Evolutionary conservation across 2,888 invertebrate species (phyloP).

Genomic region (Thysanoteuthis rhombus): DNA sequence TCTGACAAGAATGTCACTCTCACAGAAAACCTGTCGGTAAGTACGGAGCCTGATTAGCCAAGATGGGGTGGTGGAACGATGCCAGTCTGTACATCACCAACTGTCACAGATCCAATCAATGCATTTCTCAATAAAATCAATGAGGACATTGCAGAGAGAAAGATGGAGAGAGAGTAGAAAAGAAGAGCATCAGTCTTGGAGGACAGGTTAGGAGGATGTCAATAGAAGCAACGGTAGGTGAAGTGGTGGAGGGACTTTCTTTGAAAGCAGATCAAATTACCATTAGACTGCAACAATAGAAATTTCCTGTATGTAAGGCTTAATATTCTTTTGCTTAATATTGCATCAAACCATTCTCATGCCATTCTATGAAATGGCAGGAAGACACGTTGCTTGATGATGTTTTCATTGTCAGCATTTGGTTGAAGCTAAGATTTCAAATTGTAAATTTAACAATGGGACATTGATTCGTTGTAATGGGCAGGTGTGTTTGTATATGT

Average conservation of each 20-base stretch:
- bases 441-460: neutral
- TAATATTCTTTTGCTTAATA: neutral
- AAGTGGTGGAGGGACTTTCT: neutral
- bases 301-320: neutral
- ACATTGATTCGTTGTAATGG: neutral
- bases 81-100: neutral
- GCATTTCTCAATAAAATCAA: neutral
- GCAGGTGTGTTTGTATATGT: neutral
- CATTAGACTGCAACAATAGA: neutral
- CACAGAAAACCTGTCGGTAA: constrained; percentile 12
- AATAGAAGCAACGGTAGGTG: neutral
- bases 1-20: neutral
- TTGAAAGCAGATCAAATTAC: neutral
- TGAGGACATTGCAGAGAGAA: neutral
- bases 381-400: neutral
- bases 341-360: neutral
- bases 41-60: neutral
- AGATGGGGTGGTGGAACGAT: neutral
- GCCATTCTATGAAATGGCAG: neutral
- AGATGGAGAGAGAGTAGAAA: too few species aligned
- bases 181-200: neutral
- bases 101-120: constrained; percentile 12
- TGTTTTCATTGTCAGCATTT: neutral
- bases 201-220: neutral
- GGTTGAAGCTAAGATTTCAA: neutral